Base-by-base conservation (phyloP, 92 coral and sea anemone genomes). In the Phenganax marumi region DNA sequence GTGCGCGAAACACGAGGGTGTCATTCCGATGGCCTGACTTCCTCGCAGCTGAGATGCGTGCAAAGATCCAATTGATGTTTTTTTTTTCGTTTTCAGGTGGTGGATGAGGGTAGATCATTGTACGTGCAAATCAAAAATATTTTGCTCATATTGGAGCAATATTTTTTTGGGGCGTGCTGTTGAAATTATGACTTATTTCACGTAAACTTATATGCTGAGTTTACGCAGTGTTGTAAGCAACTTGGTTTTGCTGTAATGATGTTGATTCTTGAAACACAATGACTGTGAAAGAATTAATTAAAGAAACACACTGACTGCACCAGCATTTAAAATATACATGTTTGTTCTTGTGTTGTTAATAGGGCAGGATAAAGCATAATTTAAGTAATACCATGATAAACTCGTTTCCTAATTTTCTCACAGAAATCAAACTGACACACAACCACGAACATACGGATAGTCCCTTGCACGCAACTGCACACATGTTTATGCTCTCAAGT, bases 261-360 rank as follows among this genome's bases (percentile, higher is more conserved):
- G 70, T 87, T 80, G 53, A 7, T 81, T 89, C 88, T 84, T 79
- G 46, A 87, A 89, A 89, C 92, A 87, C 92, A 70, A 12, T 25
- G 16, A 10, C 39, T 77, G 91, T 86, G 91, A 64, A 86, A 78
- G 81, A 86, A 80, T 77, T 22, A 68, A 83, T 65, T 81, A 89
- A 89, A 71, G 80, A 49, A 50, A 8, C 10, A 57, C 68, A 49
- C 62, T 58, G 70, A 71, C 12, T 12, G 2, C 25, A 16, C 12
- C 39, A 33, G 3, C 3, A 23, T n/a, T 11, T 66, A 19, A 22
- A 64, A 16, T 58, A 58, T 12, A 58, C 21, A 14, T 21, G 63
- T 14, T n/a, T 56, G 6, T 14, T 14, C 19, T 56, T 56, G 63
- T 14, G 19, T 14, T 14, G 7, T 14, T 11, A 56, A 21, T 56